Conservation (phyloP, 2,888 invertebrate genomes). For the Drosophila acutilabella region DNA sequence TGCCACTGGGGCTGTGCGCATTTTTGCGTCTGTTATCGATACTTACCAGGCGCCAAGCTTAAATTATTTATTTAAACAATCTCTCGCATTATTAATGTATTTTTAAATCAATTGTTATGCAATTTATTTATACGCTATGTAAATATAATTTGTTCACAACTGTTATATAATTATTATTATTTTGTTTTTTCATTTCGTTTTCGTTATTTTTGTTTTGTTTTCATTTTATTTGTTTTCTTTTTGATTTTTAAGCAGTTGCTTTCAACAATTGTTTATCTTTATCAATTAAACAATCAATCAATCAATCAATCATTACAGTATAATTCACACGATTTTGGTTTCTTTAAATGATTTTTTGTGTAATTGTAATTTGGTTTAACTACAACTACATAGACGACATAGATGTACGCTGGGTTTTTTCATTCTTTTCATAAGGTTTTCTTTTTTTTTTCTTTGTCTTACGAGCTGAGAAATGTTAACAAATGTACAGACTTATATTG, state of each 20-base stretch:
- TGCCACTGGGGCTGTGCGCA: background rate
- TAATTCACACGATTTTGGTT: constrained; percentile 61
- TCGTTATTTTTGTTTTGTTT: constrained; percentile 23
- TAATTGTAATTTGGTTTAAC: constrained; percentile 70
- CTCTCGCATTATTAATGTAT: constrained; percentile 41
- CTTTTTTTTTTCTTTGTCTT: constrained; percentile 12
- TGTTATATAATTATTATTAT: constrained; percentile 72
- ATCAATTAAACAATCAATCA: constrained; percentile 38
- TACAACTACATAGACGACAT: constrained; percentile 71
- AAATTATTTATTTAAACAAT: constrained; percentile 1
- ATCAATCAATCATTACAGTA: constrained; percentile 52
- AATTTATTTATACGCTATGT: constrained; percentile 80
- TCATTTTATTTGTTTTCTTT: constrained; percentile 40
- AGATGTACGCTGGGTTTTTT: constrained; percentile 56
- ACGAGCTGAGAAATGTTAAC: constrained; percentile 74
- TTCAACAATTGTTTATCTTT: constrained; percentile 66
- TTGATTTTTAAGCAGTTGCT: constrained; percentile 74
- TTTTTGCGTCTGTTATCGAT: constrained; percentile 2
- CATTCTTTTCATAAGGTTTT: constrained; percentile 19
- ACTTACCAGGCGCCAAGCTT: background rate
- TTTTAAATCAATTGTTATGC: constrained; percentile 78
- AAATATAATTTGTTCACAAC: constrained; percentile 80
- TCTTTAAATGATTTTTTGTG: constrained; percentile 42
- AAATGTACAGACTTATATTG: constrained; percentile 79
- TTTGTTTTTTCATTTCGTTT: constrained; percentile 29